These are phyloP conservation scores for Pseudorectes ferrugineus DNA, from an alignment of 2,113 vertebrate genomes.

Conservation along the genomic window DNA sequence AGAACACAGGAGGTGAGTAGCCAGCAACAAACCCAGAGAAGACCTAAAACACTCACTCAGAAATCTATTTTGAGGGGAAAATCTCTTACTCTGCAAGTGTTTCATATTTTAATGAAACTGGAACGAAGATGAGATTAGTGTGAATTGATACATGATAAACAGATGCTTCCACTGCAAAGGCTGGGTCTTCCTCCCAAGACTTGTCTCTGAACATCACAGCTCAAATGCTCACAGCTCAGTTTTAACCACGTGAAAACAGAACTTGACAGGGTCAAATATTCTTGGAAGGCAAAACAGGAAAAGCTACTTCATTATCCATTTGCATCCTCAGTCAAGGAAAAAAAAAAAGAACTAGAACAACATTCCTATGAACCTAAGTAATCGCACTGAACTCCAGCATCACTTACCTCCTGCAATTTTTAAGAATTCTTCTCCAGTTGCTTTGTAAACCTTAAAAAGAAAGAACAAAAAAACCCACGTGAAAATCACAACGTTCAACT, in stretches of 20 bases:
- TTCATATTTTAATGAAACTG: background rate
- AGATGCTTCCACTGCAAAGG: background rate
- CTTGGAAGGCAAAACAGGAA: conserved; percentile 11
- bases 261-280: background rate
- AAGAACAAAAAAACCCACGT: background rate
- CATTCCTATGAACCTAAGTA: background rate
- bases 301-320: background rate
- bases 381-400: background rate
- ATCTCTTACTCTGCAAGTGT: background rate
- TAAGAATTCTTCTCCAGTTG: conserved; percentile 93
- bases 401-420: conserved; percentile 97
- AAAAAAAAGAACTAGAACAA: background rate
- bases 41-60: conserved; percentile 59
- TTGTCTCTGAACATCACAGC: background rate
- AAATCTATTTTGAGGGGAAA: conserved; percentile 60
- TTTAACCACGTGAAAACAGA: background rate
- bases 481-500: background rate
- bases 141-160: background rate
- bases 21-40: background rate
- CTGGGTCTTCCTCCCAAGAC: background rate
- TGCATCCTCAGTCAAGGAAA: background rate
- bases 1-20: background rate
- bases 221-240: background rate
- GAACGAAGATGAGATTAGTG: background rate
- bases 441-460: conserved; percentile 88